Conservation (phyloP, 2,113 vertebrate genomes). For the Camelus dromedarius region DNA sequence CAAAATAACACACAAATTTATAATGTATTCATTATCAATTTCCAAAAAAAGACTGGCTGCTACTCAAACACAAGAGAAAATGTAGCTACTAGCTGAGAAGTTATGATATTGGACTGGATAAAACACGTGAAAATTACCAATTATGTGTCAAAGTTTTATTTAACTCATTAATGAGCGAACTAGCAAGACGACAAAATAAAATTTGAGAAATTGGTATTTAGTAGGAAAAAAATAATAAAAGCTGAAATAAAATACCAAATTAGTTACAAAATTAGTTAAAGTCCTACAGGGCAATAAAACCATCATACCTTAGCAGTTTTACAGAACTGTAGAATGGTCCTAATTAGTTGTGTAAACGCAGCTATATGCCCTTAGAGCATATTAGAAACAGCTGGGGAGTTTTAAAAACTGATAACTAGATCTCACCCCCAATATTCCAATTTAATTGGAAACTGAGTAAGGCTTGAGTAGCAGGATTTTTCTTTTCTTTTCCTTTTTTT, state of each 20-base stretch:
- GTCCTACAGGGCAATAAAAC: not conserved
- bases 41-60: not conserved
- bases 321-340: not conserved
- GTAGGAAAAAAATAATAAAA: not conserved
- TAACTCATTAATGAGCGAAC: not conserved
- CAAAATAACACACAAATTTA: not conserved
- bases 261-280: conserved; percentile 31
- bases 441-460: not conserved
- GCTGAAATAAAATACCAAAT: conserved; percentile 1
- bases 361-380: not conserved
- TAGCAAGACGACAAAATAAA: not conserved
- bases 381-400: not conserved
- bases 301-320: conserved; percentile 2
- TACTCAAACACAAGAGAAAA: conserved; percentile 27
- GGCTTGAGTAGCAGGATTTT: not conserved
- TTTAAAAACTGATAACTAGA: not conserved
- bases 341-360: not conserved
- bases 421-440: not conserved
- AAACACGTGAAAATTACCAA: not conserved
- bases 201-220: not conserved
- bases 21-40: not conserved
- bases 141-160: conserved; percentile 3
- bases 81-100: not conserved
- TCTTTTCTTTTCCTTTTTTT: not conserved
- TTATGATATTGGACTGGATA: not conserved